A percentile compares a stretch with the other conserved stretches of the same genome.
Evolutionary conservation across 2,797 vertebrate species (phyloP).

Genomic region (Luscinia megarhynchos): DNA sequence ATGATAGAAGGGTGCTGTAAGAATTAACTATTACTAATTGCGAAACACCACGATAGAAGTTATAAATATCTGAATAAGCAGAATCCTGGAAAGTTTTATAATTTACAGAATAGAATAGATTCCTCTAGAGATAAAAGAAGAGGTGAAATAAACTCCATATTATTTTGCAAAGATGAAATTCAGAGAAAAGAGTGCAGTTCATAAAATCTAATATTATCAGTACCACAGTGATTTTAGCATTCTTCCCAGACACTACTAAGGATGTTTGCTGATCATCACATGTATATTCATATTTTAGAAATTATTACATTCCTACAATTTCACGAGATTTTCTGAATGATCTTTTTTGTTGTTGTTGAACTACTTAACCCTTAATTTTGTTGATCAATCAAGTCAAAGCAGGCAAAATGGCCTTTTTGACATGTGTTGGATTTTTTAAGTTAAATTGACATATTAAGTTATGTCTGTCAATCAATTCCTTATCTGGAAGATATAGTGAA

Average conservation of each 20-base stretch:
- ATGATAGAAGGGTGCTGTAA: not conserved
- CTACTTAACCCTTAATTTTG: not conserved
- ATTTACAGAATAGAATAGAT: not conserved
- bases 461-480: fast-evolving
- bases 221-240: not conserved
- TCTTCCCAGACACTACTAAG: not conserved
- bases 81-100: not conserved
- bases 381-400: not conserved
- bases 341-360: not conserved
- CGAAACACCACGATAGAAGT: not conserved
- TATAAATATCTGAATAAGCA: not conserved
- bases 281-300: not conserved
- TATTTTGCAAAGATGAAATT: not conserved
- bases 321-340: not conserved
- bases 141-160: not conserved
- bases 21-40: not conserved
- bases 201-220: not conserved
- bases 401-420: not conserved
- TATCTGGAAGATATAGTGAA: not conserved
- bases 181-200: not conserved
- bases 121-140: not conserved
- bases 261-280: not conserved
- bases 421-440: not conserved
- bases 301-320: not conserved
- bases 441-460: not conserved